Evolutionary conservation across 2,888 invertebrate genomes (phyloP), one percentile per base, ranked within the genome.

Genomic region (Blastobasis lacticolella): DNA sequence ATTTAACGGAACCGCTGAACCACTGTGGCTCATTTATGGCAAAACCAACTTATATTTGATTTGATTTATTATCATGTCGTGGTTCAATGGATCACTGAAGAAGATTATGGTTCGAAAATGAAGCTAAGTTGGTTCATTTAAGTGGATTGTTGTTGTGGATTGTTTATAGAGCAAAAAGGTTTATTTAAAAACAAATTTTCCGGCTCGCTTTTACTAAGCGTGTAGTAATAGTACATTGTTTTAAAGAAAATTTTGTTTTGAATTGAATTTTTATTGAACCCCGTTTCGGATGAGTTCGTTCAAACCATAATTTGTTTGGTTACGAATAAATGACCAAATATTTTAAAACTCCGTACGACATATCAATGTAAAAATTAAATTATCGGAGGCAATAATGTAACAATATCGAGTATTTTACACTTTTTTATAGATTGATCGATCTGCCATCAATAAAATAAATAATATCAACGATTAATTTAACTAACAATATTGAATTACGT

Each of bases 381-480:
- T 67, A 64, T 75, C 75, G 79, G 76, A 77, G 78, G 84, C 84
- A 82, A 85, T 81, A 80, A 80, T 59, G 55, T 57, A 62, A 72
- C 66, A 71, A 69, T 75, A 71, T 61, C 23, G 53, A 61, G 65
- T 23, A 54, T 57, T 62, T 49, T 54, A 55, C 61, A 53, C 49
- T 51, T 58, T 56, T 55, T 52, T 51, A 46, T 54, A 56, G 45
- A 49, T 50, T 48, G n/a, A 48, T 54, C 45, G 45, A 45, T 46
- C 55, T 54, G 57, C 56, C 59, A 57, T 54, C 54, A 58, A 52
- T 44, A 48, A 37, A 54, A 47, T 53, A 46, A 56, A 1, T 40
- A 49, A n/a, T 6, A 37, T 48, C 49, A 50, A 48, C 48, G 46
- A 55, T 50, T 45, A 49, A 53, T 51, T 53, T 48, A 53, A 55